phyloP scores from a whole-genome alignment of 2,113 vertebrate species.

The Dasyurus viverrinus region DNA sequence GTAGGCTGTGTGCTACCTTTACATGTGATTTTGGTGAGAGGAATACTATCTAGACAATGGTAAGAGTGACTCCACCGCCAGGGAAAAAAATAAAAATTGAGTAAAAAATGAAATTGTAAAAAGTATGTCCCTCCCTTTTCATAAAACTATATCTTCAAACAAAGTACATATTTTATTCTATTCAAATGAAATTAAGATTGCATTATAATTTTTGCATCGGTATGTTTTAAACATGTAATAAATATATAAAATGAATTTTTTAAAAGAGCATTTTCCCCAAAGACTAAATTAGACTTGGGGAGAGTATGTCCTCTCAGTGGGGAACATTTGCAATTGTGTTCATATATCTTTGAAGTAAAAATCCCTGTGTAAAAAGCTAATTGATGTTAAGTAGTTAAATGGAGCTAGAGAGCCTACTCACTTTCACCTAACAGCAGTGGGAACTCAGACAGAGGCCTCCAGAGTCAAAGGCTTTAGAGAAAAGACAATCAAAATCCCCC shows the following conservation, averaged over 20 bases:
- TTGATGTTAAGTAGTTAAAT: background rate
- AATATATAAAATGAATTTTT: background rate
- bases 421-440: background rate
- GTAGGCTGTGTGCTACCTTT: background rate
- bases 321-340: background rate
- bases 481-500: background rate
- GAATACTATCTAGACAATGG: background rate
- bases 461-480: background rate
- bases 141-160: background rate
- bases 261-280: background rate
- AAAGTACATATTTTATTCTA: background rate
- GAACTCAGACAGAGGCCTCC: background rate
- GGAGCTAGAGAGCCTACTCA: background rate
- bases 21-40: background rate
- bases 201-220: background rate
- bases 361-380: background rate
- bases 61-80: background rate
- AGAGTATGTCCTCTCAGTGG: background rate
- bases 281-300: background rate
- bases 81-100: background rate
- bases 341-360: background rate
- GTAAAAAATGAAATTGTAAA: background rate
- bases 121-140: background rate
- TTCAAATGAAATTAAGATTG: background rate
- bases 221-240: background rate